phyloP scores from a whole-genome alignment of 2,888 invertebrate species.

The Globia sparganii region DNA sequence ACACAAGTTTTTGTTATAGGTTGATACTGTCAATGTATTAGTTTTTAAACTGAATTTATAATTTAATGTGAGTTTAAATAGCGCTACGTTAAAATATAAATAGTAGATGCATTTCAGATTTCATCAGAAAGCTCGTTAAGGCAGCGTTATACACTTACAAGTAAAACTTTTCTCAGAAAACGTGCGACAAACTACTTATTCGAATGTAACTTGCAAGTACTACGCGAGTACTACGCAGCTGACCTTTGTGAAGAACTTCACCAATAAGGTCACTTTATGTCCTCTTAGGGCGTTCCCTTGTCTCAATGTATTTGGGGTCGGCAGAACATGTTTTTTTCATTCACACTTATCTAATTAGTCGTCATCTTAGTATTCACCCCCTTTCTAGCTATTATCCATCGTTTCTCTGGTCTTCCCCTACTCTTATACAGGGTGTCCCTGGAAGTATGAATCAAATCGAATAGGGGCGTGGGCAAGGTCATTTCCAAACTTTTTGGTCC shows the following conservation, averaged over 20 bases:
- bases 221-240: no score
- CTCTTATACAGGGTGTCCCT: no score
- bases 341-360: not conserved
- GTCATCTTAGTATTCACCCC: not conserved
- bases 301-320: no score
- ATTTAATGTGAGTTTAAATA: not conserved
- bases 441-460: no score
- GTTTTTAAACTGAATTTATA: no score
- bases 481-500: no score
- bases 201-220: not conserved
- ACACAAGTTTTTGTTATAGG: not conserved
- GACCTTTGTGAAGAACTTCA: no score
- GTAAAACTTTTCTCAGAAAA: not conserved
- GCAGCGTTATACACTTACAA: not conserved
- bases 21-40: not conserved
- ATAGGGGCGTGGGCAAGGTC: no score
- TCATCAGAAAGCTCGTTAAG: not conserved
- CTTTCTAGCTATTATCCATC: not conserved
- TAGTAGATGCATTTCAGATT: not conserved
- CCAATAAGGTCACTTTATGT: no score
- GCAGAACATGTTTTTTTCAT: not conserved
- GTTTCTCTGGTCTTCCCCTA: not conserved
- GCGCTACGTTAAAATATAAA: not conserved
- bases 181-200: not conserved
- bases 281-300: no score